Evolutionary conservation across 2,888 invertebrate species (phyloP).

Genomic region (Rutpela maculata): DNA sequence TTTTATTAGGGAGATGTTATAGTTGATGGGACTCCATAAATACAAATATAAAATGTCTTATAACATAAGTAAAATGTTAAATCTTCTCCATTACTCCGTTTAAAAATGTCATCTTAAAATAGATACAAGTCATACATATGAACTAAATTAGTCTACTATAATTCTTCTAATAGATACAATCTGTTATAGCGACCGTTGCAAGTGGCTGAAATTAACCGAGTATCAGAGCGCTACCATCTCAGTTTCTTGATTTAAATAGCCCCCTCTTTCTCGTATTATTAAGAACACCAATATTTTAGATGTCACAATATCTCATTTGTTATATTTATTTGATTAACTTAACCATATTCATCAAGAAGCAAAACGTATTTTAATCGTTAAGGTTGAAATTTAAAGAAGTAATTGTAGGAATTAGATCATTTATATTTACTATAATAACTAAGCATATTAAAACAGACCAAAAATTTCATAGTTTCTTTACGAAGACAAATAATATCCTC

Average conservation of each 20-base stretch:
- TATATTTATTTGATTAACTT: neutral
- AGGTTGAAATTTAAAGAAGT: too few species aligned
- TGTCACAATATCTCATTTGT: neutral
- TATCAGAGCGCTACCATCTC: conserved; percentile 55
- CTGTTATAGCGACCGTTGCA: conserved; percentile 53
- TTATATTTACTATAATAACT: too few species aligned
- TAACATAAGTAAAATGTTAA: conserved; percentile 55
- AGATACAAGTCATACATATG: conserved; percentile 52
- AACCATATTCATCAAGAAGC: too few species aligned
- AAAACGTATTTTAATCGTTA: too few species aligned
- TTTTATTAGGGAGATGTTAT: conserved; percentile 22
- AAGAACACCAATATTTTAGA: conserved; percentile 15
- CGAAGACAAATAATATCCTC: too few species aligned
- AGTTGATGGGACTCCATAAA: conserved; percentile 46
- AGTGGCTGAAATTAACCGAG: conserved; percentile 59
- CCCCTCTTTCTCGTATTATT: conserved; percentile 21
- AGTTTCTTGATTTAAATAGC: conserved; percentile 45
- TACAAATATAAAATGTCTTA: conserved; percentile 58
- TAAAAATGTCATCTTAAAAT: conserved; percentile 51
- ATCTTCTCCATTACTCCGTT: conserved; percentile 49
- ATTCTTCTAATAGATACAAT: conserved; percentile 66
- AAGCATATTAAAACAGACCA: too few species aligned
- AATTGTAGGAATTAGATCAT: too few species aligned
- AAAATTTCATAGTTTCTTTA: too few species aligned
- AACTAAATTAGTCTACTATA: conserved; percentile 63